Percentiles rank a stretch among this genome's conserved stretches.
Evolutionary conservation across 2,113 vertebrate species (phyloP).

Genomic region (Camelus bactrianus): DNA sequence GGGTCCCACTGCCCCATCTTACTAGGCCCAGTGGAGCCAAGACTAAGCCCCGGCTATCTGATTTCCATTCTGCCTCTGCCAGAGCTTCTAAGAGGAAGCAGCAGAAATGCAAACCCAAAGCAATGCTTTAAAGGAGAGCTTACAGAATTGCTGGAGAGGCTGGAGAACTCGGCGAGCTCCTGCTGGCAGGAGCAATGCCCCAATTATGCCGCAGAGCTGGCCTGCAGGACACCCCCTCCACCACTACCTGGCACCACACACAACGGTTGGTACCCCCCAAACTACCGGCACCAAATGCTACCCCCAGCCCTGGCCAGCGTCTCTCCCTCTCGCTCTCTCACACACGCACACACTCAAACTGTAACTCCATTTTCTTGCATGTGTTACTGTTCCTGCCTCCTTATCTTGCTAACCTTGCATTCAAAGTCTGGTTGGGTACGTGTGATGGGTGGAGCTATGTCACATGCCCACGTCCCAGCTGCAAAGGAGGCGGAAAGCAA

Average conservation of each 20-base stretch:
- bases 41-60: background rate
- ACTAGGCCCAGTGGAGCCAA: background rate
- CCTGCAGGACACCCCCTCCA: background rate
- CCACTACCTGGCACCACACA: background rate
- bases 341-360: fast-evolving
- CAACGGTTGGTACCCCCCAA: background rate
- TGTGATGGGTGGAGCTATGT: background rate
- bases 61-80: background rate
- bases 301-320: background rate
- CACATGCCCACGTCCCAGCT: background rate
- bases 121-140: background rate
- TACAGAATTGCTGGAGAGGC: background rate
- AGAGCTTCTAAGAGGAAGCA: background rate
- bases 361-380: background rate
- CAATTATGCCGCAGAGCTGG: background rate
- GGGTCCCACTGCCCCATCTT: background rate
- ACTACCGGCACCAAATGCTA: background rate
- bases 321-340: background rate
- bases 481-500: constrained; percentile 12
- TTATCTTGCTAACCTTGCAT: background rate
- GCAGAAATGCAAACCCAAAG: background rate
- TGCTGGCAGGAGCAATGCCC: fast-evolving
- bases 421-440: background rate
- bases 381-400: background rate
- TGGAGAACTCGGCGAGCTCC: background rate